Conservation (phyloP, 2,888 invertebrate genomes). For the Meta bourneti region DNA sequence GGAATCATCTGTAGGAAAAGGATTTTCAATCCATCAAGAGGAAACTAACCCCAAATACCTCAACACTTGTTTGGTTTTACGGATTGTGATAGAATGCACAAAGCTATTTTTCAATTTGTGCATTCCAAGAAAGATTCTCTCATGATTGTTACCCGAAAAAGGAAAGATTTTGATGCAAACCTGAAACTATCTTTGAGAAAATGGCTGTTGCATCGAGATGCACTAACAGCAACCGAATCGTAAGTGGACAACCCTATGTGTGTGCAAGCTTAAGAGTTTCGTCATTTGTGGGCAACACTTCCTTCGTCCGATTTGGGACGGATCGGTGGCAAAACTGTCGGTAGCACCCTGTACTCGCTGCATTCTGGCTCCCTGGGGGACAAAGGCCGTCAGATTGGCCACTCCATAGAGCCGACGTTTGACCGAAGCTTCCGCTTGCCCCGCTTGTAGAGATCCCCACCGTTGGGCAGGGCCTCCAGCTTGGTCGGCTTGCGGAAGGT, state of each 20-base stretch:
- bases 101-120: too few relatives aligned
- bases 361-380: slow-evolving; percentile 63
- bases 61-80: too few relatives aligned
- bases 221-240: neutral
- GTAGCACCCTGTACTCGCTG: slow-evolving; percentile 71
- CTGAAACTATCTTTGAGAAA: too few relatives aligned
- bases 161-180: too few relatives aligned
- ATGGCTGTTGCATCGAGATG: too few relatives aligned
- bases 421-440: slow-evolving; percentile 74
- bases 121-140: too few relatives aligned
- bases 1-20: too few relatives aligned
- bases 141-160: too few relatives aligned
- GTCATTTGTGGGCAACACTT: slow-evolving; percentile 35
- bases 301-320: slow-evolving; percentile 74
- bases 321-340: slow-evolving; percentile 64
- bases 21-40: too few relatives aligned
- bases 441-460: slow-evolving; percentile 77
- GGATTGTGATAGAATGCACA: too few relatives aligned
- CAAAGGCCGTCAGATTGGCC: slow-evolving; percentile 74
- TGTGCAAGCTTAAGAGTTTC: slow-evolving; percentile 33
- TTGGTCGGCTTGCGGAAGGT: slow-evolving; percentile 81
- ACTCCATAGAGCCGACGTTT: slow-evolving; percentile 67
- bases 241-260: slow-evolving; percentile 38
- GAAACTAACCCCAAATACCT: too few relatives aligned
- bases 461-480: slow-evolving; percentile 82